Conservation (phyloP, 2,797 vertebrate genomes). For the Scleropages formosus region DNA sequence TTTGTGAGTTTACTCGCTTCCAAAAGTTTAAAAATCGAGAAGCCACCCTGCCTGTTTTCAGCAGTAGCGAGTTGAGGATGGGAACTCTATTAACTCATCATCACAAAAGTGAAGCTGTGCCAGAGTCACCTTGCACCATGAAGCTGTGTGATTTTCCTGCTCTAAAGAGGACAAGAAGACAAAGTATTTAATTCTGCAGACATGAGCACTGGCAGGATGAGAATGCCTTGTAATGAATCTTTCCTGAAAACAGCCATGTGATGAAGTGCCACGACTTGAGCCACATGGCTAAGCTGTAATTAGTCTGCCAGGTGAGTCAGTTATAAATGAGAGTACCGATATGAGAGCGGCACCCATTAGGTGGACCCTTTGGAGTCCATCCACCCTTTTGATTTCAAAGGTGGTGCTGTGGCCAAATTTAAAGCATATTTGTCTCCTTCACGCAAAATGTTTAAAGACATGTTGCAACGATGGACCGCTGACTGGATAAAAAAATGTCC, state of each 20-base stretch:
- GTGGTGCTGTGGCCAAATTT: not conserved
- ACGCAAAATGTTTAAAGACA: too few relatives aligned
- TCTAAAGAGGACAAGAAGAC: constrained; percentile 23
- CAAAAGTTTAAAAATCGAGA: too few relatives aligned
- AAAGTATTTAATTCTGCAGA: constrained; percentile 20
- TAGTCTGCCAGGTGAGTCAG: constrained; percentile 19
- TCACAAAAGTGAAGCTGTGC: not conserved
- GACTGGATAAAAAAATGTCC: too few relatives aligned
- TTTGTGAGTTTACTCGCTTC: too few relatives aligned
- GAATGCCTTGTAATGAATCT: constrained; percentile 18
- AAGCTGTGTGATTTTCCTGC: not conserved
- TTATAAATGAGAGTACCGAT: constrained; percentile 22
- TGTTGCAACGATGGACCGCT: too few relatives aligned
- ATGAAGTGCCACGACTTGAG: constrained; percentile 14
- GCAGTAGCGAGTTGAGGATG: not conserved
- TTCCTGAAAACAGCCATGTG: constrained; percentile 14
- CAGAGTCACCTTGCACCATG: constrained; percentile 25
- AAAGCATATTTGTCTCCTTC: not conserved
- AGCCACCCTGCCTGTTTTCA: too few relatives aligned
- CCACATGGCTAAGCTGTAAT: not conserved
- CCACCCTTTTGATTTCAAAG: not conserved
- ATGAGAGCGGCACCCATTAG: constrained; percentile 27
- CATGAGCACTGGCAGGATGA: constrained; percentile 2
- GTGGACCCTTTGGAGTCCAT: constrained; percentile 3
- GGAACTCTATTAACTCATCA: constrained; percentile 13